phyloP scores from a whole-genome alignment of 2,113 vertebrate species.

The Cheirogaleus medius region DNA sequence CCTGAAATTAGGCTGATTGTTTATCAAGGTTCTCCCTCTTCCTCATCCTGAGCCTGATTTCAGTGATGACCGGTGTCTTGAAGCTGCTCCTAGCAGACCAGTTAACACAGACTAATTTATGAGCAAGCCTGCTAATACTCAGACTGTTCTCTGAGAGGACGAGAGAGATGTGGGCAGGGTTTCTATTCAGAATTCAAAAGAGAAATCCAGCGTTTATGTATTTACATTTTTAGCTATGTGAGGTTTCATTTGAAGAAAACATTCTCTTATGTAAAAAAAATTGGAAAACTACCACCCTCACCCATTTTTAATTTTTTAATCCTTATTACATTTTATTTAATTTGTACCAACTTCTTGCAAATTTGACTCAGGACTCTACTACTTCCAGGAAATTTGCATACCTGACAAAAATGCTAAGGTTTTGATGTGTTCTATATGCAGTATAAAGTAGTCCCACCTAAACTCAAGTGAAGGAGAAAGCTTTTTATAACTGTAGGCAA shows the following conservation, averaged over 20 bases:
- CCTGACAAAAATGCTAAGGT: not conserved
- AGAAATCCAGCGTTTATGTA: not conserved
- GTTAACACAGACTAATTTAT: no score
- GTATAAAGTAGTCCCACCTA: not conserved
- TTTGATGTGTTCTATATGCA: not conserved
- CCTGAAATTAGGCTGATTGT: not conserved
- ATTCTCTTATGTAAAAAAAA: not conserved
- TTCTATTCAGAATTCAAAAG: not conserved
- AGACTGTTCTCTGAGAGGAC: not conserved
- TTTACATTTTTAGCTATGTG: not conserved
- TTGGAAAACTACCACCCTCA: not conserved
- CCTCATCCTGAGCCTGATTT: not conserved
- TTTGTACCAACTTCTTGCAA: not conserved
- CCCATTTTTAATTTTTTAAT: not conserved
- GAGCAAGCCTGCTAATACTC: not conserved
- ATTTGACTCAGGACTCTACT: not conserved
- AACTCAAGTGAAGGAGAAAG: not conserved
- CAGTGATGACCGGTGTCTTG: not conserved
- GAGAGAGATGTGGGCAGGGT: fast-evolving
- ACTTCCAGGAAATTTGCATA: not conserved
- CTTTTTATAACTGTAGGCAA: not conserved
- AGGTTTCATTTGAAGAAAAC: not conserved
- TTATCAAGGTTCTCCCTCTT: not conserved
- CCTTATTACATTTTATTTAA: not conserved
- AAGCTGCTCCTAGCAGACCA: fast-evolving